phyloP scores from a whole-genome alignment of 1,140 invertebrate genomes.

The Pachyrhynchus sulphureomaculatus region DNA sequence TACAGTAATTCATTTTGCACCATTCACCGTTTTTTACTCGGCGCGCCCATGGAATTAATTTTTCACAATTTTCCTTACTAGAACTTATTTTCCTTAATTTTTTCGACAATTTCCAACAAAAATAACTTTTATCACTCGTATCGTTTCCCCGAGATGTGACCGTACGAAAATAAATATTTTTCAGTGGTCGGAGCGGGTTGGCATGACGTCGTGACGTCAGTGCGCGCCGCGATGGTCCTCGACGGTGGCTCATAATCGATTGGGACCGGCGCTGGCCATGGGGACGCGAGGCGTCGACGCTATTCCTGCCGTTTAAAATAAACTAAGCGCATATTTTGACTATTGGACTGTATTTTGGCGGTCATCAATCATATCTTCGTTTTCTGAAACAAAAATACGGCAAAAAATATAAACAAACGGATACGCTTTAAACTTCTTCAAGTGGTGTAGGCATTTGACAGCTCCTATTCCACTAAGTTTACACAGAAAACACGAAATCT shows the following conservation, averaged over 20 bases:
- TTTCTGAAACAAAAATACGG: too few species aligned
- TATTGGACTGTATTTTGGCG: too few species aligned
- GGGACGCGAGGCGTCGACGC: background rate
- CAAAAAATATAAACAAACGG: too few species aligned
- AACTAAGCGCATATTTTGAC: too few species aligned
- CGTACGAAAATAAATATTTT: slow-evolving; percentile 33
- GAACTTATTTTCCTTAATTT: background rate
- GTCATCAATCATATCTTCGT: too few species aligned
- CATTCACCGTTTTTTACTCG: background rate
- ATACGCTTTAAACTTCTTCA: too few species aligned
- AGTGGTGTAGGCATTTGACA: too few species aligned
- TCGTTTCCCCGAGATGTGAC: background rate
- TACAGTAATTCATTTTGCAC: background rate
- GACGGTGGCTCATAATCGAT: slow-evolving; percentile 1
- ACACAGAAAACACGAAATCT: too few species aligned
- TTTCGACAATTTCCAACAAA: background rate
- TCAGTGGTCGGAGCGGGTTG: slow-evolving; percentile 11
- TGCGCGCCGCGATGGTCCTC: slow-evolving; percentile 21
- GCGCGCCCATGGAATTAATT: background rate
- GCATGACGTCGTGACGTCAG: slow-evolving; percentile 28
- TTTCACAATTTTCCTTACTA: background rate
- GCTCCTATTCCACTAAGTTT: too few species aligned
- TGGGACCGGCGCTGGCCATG: background rate
- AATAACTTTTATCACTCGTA: background rate
- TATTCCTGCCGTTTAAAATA: too few species aligned